Evolutionary conservation across 2,797 vertebrate genomes (phyloP).

Genomic region (Poecilia velifera): DNA sequence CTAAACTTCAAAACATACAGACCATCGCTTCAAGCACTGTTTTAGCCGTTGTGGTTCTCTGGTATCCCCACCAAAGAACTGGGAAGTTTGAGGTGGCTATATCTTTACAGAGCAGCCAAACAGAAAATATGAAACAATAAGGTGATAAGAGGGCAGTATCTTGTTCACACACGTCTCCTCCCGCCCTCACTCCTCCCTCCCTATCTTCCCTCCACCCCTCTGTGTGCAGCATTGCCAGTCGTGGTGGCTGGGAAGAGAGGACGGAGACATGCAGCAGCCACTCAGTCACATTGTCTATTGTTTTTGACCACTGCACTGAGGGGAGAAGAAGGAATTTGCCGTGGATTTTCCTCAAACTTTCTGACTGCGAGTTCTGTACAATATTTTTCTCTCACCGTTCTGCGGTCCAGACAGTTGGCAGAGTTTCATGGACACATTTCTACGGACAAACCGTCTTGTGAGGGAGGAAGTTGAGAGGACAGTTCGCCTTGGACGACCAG

Average conservation of each 20-base stretch:
- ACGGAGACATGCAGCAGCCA: constrained; percentile 53
- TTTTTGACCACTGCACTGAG: constrained; percentile 18
- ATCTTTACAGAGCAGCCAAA: not conserved
- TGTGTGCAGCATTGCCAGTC: constrained; percentile 49
- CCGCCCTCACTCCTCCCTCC: constrained; percentile 63
- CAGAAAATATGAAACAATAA: constrained; percentile 24
- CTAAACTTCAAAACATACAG: not conserved
- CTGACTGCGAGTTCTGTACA: not conserved
- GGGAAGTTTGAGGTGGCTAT: not conserved
- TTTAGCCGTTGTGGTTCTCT: not conserved
- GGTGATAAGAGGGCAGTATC: constrained; percentile 45
- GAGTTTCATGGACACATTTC: not conserved
- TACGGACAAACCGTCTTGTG: not conserved
- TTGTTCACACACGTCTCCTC: constrained; percentile 59
- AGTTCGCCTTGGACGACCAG: constrained; percentile 44
- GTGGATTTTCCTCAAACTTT: constrained; percentile 13
- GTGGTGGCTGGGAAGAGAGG: constrained; percentile 48
- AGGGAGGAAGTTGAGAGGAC: constrained; percentile 43
- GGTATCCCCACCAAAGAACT: not conserved
- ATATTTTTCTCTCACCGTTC: constrained; percentile 25
- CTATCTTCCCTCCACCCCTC: constrained; percentile 49
- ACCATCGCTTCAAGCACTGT: not conserved
- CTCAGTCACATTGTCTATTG: constrained; percentile 44
- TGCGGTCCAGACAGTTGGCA: not conserved
- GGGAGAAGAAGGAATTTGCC: constrained; percentile 11